Conservation (phyloP, 1,140 invertebrate species). For the Drosophila saltans region DNA sequence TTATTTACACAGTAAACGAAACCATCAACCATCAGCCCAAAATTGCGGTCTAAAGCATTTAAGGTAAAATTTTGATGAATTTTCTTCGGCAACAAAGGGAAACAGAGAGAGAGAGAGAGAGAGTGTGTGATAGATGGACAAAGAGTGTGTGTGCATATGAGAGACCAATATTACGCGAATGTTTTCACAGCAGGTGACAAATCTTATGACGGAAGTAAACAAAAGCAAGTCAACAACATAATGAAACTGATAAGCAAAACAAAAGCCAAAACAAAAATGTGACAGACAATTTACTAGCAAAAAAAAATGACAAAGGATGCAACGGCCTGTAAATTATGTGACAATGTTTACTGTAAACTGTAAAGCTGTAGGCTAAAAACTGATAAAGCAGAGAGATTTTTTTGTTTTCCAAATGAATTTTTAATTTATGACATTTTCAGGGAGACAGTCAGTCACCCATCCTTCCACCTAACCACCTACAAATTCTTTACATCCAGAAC, state of each 20-base stretch:
- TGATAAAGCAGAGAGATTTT: slow-evolving; percentile 3
- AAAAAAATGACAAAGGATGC: slow-evolving; percentile 45
- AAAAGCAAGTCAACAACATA: neutral
- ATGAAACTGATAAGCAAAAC: slow-evolving; percentile 10
- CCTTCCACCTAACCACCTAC: neutral
- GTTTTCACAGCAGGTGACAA: slow-evolving; percentile 30
- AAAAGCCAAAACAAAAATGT: slow-evolving; percentile 33
- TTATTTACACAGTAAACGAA: neutral
- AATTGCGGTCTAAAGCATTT: slow-evolving; percentile 1
- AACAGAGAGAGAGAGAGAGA: neutral
- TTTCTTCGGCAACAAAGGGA: neutral
- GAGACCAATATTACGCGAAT: neutral
- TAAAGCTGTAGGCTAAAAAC: slow-evolving; percentile 24
- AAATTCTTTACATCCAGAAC: neutral
- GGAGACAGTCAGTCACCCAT: slow-evolving; percentile 20
- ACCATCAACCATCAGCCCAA: neutral
- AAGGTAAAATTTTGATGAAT: neutral
- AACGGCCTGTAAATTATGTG: slow-evolving; percentile 30
- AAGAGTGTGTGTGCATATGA: neutral
- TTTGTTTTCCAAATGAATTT: slow-evolving; percentile 41
- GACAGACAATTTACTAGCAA: slow-evolving; percentile 31
- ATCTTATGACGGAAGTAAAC: slow-evolving; percentile 30
- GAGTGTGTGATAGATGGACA: neutral
- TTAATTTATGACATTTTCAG: slow-evolving; percentile 34
- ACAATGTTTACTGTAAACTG: neutral